phyloP scores from a whole-genome alignment of 2,888 invertebrate genomes.

The Dicyrtomina minuta region DNA sequence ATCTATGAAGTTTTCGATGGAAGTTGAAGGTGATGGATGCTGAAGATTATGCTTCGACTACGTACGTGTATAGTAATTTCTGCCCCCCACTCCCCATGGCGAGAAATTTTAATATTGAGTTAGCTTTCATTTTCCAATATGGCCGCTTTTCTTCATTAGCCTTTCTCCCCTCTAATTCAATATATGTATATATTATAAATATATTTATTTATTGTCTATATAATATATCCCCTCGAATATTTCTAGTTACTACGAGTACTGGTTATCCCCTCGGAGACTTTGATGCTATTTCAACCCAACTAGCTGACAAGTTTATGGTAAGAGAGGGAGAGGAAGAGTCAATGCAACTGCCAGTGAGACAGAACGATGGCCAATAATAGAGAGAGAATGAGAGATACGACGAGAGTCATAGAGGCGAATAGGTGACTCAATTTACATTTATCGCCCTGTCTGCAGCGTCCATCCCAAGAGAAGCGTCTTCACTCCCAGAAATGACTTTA shows the following conservation, averaged over 20 bases:
- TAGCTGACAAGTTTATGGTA: neutral
- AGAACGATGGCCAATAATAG: neutral
- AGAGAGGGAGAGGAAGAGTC: neutral
- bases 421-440: conserved; percentile 31
- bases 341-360: neutral
- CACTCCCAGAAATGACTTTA: conserved; percentile 26
- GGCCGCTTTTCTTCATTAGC: too few relatives aligned
- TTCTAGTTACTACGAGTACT: conserved; percentile 28
- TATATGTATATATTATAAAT: too few relatives aligned
- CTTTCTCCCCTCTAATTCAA: too few relatives aligned
- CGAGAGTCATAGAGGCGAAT: conserved; percentile 12
- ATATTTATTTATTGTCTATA: too few relatives aligned
- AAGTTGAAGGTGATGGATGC: too few relatives aligned
- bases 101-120: too few relatives aligned
- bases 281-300: conserved; percentile 11
- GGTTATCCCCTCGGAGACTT: conserved; percentile 21
- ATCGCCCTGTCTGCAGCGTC: conserved; percentile 24
- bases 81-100: too few relatives aligned
- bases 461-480: conserved; percentile 25
- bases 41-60: too few relatives aligned
- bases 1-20: too few relatives aligned
- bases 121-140: too few relatives aligned
- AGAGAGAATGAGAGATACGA: conserved; percentile 14
- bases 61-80: too few relatives aligned
- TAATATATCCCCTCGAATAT: too few relatives aligned